Evolutionary conservation across 2,113 vertebrate species (phyloP), one percentile per base, ranked within the genome.

Genomic region (Pavo muticus): DNA sequence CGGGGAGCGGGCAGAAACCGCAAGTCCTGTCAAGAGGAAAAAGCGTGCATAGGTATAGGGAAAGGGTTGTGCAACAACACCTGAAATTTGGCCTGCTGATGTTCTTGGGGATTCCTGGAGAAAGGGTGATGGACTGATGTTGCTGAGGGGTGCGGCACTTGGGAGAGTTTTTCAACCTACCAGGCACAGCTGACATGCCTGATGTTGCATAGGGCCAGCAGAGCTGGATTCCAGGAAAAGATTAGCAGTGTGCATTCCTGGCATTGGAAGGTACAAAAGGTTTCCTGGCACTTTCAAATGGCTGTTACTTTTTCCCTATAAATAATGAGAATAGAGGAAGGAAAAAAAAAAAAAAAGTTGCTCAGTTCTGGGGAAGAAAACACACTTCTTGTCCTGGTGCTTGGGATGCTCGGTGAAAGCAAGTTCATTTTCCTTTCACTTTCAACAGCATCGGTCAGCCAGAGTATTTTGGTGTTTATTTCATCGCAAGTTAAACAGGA

Each of bases 11-110:
- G 4, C 29, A 10, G 48, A 9, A 10, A 12, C 6, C 35, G 25
- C 0, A 0, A 14, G 48, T 29, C 29, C 11, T 11, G 14, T 7
- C 10, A 3, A 15, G 40, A 30, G n/a, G 2, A 23, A n/a, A 57
- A 1, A 30, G 27, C 5, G 16, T 56, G 15, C 29, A 10, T 30
- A 32, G 29, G 3, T 32, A 14, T 45, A 14, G 6, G 68, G 72
- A 24, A 29, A 24, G 7, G 39, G 24, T 59, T 59, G 32, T 18
- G 19, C 24, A 19, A 10, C 44, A n/a, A 8, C 1, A 18, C 54
- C 21, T 56, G 27, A 32, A 18, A 18, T 78, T 9, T n/a, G 75
- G 37, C 37, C 11, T 17, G 44, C 14, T 35, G 60, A 9, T 17
- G 4, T 30, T 16, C 7, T 32, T 21, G 19, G 18, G 39, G 21